Percentiles rank a stretch among this genome's conserved stretches.
These are phyloP conservation scores for Acanthurus lineatus DNA, from an alignment of 2,797 vertebrate genomes.

Conservation along the genomic window DNA sequence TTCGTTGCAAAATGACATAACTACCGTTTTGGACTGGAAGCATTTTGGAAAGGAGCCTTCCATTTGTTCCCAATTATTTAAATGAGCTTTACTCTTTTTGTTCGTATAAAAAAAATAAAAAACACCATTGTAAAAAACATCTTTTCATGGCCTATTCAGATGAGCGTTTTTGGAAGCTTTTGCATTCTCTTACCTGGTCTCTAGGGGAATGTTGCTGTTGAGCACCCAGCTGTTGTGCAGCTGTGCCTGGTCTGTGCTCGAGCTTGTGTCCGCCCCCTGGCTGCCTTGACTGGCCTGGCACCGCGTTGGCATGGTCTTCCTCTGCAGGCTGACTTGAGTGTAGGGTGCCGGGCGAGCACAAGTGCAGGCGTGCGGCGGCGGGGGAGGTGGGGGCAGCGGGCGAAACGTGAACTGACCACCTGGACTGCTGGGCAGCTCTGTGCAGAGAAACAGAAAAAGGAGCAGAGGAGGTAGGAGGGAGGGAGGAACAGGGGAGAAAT, in stretches of 20 bases:
- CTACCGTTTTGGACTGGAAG: conserved; percentile 29
- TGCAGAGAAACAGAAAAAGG: conserved; percentile 46
- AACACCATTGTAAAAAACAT: neutral
- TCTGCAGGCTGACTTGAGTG: conserved; percentile 92
- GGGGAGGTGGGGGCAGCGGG: conserved; percentile 92
- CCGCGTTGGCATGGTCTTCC: conserved; percentile 93
- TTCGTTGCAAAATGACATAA: conserved; percentile 43
- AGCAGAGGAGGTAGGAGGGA: conserved; percentile 5
- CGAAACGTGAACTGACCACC: conserved; percentile 96
- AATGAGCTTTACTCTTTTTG: conserved; percentile 8
- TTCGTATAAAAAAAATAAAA: neutral
- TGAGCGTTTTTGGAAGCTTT: neutral
- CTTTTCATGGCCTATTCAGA: neutral
- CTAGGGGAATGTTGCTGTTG: conserved; percentile 97
- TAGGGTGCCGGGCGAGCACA: conserved; percentile 91
- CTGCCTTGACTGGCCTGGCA: conserved; percentile 91
- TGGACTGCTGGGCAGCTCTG: conserved; percentile 93
- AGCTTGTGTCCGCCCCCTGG: conserved; percentile 84
- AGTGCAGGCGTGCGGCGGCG: conserved; percentile 93
- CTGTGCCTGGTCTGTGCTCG: conserved; percentile 83
- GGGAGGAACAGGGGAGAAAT: conserved; percentile 61
- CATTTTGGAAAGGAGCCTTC: conserved; percentile 17
- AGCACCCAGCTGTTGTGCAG: conserved; percentile 98
- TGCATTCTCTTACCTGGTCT: conserved; percentile 90
- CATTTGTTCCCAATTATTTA: conserved; percentile 29